Conservation (phyloP, 2,113 vertebrate species). For the Cyphomyrus plagiostoma region DNA sequence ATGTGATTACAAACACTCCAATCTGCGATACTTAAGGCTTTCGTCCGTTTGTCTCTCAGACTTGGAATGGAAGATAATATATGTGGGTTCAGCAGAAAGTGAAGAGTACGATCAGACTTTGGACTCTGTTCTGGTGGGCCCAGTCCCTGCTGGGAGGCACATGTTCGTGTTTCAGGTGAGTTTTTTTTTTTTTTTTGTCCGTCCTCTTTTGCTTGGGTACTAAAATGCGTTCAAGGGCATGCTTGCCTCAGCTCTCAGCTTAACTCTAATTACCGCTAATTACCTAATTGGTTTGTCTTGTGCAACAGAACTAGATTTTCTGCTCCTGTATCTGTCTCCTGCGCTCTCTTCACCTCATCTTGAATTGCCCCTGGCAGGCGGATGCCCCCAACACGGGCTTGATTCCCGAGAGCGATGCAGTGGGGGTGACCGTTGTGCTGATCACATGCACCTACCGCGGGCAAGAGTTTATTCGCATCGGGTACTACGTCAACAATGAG, state of each 20-base stretch:
- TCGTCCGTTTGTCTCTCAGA: slow-evolving; percentile 53
- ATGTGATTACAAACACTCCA: background rate
- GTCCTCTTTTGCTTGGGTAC: background rate
- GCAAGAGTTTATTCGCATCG: slow-evolving; percentile 87
- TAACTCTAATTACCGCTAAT: background rate
- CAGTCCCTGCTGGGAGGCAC: slow-evolving; percentile 82
- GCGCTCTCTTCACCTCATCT: background rate
- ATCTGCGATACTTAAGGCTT: background rate
- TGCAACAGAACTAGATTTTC: background rate
- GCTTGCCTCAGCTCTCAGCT: background rate
- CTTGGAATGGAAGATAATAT: slow-evolving; percentile 89
- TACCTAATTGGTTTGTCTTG: background rate
- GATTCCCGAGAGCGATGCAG: slow-evolving; percentile 83
- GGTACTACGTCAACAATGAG: slow-evolving; percentile 90
- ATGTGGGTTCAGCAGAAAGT: slow-evolving; percentile 85
- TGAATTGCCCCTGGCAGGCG: slow-evolving; percentile 55
- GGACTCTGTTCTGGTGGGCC: slow-evolving; percentile 83
- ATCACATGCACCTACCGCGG: slow-evolving; percentile 86
- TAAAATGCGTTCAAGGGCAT: background rate
- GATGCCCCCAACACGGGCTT: slow-evolving; percentile 76
- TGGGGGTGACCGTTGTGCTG: slow-evolving; percentile 84
- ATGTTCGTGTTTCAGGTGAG: slow-evolving; percentile 89
- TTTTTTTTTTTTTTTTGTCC: background rate
- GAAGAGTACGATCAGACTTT: slow-evolving; percentile 84
- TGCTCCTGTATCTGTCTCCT: background rate